phyloP scores from a whole-genome alignment of 2,113 vertebrate genomes.

The Tragulus kanchil region DNA sequence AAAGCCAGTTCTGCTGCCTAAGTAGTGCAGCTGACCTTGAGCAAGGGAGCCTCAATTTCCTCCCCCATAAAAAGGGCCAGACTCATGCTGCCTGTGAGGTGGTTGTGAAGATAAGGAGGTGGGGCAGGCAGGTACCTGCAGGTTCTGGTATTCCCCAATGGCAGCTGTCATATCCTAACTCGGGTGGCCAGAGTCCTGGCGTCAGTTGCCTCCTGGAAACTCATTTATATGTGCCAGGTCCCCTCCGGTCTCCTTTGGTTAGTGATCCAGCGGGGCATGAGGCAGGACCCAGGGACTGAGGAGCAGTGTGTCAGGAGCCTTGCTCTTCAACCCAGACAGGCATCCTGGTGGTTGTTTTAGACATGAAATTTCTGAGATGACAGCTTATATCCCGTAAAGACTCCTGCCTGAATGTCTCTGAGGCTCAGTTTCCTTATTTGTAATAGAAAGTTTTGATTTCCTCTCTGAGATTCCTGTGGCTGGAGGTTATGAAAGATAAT shows the following conservation, averaged over 20 bases:
- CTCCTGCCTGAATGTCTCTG: not conserved
- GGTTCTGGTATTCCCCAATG: not conserved
- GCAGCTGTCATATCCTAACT: not conserved
- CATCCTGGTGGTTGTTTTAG: not conserved
- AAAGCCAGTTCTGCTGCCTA: not conserved
- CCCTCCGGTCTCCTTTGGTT: not conserved
- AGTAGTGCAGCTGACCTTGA: constrained; percentile 67
- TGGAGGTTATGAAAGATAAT: not conserved
- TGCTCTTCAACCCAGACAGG: not conserved
- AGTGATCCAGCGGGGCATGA: not conserved
- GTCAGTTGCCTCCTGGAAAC: not conserved
- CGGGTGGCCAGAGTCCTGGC: not conserved
- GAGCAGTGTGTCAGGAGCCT: not conserved
- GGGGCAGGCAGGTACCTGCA: not conserved
- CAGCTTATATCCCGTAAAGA: not conserved
- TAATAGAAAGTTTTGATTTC: not conserved
- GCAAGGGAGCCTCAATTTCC: not conserved
- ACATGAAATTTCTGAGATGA: not conserved
- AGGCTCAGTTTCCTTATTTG: not conserved
- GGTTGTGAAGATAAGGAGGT: not conserved
- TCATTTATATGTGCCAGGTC: not conserved
- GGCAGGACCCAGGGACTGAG: not conserved
- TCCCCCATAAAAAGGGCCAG: fast-evolving
- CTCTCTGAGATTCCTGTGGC: not conserved
- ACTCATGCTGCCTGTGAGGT: not conserved